phyloP scores from a whole-genome alignment of 2,888 invertebrate genomes.

The Bellardia bayeri region DNA sequence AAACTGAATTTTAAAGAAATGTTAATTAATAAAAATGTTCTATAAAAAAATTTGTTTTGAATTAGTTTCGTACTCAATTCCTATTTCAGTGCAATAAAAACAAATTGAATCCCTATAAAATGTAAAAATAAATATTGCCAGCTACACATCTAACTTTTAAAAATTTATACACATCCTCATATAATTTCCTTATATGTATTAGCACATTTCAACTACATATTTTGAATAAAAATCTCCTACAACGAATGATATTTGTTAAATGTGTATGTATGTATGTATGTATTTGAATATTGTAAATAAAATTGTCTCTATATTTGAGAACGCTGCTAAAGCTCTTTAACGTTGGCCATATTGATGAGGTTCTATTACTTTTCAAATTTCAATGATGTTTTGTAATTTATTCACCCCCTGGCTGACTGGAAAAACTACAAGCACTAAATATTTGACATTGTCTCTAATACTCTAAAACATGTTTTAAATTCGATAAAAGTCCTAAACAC shows the following conservation, averaged over 20 bases:
- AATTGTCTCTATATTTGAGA: constrained; percentile 57
- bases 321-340: constrained; percentile 63
- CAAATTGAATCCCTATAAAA: no score
- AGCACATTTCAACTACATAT: constrained; percentile 32
- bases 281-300: constrained; percentile 61
- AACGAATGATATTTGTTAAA: constrained; percentile 60
- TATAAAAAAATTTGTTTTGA: no score
- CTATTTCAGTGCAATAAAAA: no score
- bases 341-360: constrained; percentile 64
- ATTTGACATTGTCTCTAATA: constrained; percentile 36
- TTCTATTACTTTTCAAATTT: constrained; percentile 69
- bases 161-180: not conserved
- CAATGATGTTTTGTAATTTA: constrained; percentile 70
- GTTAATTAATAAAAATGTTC: no score
- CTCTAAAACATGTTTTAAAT: constrained; percentile 45
- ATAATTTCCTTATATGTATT: not conserved
- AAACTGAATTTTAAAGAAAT: no score
- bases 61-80: no score
- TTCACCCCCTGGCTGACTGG: constrained; percentile 39
- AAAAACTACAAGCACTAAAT: constrained; percentile 40
- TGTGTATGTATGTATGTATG: constrained; percentile 28
- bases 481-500: constrained; percentile 21
- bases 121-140: not conserved
- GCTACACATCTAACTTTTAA: not conserved
- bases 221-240: constrained; percentile 24